A percentile compares a stretch with the other conserved stretches of the same genome.
Conservation (phyloP, 1,140 invertebrate genomes). For the Druon quercuslanigerum region DNA sequence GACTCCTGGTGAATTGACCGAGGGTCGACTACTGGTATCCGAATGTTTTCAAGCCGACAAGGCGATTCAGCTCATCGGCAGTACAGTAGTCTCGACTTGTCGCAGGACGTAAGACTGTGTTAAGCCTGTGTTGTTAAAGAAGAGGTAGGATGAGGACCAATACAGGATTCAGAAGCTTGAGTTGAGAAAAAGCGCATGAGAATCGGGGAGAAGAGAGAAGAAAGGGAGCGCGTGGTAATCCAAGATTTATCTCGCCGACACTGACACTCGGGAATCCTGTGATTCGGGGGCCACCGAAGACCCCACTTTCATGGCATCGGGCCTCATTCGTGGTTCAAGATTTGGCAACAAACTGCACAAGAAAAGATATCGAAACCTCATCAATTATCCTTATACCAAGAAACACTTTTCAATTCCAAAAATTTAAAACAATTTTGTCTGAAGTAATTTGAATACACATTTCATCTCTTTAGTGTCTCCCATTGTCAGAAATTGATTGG, state of each 20-base stretch:
- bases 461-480: no score
- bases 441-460: no score
- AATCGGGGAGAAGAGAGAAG: slow-evolving; percentile 40
- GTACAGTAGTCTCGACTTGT: slow-evolving; percentile 61
- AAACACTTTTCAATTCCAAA: no score
- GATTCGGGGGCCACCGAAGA: slow-evolving; percentile 51
- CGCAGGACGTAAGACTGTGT: slow-evolving; percentile 64
- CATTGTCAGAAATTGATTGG: no score
- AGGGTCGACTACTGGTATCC: slow-evolving; percentile 44
- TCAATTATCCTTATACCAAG: not conserved
- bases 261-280: slow-evolving; percentile 53
- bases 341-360: slow-evolving; percentile 2
- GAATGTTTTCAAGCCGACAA: slow-evolving; percentile 27
- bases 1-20: slow-evolving; percentile 48
- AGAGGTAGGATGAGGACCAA: slow-evolving; percentile 33
- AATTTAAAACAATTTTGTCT: no score
- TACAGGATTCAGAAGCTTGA: slow-evolving; percentile 45
- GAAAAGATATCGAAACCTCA: slow-evolving; percentile 18
- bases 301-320: slow-evolving; percentile 39
- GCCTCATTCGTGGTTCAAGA: slow-evolving; percentile 31
- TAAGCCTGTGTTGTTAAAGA: slow-evolving; percentile 64
- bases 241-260: slow-evolving; percentile 72
- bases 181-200: slow-evolving; percentile 38
- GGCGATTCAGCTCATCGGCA: slow-evolving; percentile 41
- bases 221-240: slow-evolving; percentile 67